Conservation (phyloP, 2,888 invertebrate genomes). For the Drosophila borborema region DNA sequence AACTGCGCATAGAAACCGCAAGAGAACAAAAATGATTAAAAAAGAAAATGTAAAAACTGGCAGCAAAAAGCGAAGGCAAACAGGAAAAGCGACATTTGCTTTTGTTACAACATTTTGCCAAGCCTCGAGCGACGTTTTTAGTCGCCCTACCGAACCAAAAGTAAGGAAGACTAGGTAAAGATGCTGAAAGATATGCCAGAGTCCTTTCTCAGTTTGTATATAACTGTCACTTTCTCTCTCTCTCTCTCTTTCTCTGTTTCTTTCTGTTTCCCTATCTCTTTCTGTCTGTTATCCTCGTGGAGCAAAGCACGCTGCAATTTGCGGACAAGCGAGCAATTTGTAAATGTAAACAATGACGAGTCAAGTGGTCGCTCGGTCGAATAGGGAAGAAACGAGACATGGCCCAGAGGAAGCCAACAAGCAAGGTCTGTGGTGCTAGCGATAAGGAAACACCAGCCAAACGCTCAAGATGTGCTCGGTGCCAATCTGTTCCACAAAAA, state of each 20-base stretch:
- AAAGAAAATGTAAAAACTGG: constrained; percentile 41
- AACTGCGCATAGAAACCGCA: constrained; percentile 64
- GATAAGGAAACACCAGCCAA: constrained; percentile 58
- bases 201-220: constrained; percentile 1
- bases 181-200: constrained; percentile 56
- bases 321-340: constrained; percentile 81
- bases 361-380: constrained; percentile 70
- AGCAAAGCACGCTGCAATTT: constrained; percentile 65
- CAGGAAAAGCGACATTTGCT: constrained; percentile 79
- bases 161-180: constrained; percentile 31
- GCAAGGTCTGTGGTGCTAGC: constrained; percentile 55
- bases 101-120: constrained; percentile 71
- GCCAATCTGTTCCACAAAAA: constrained; percentile 18
- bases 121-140: constrained; percentile 61
- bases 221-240: background rate
- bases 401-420: constrained; percentile 37
- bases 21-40: constrained; percentile 68
- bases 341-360: constrained; percentile 79
- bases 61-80: constrained; percentile 59
- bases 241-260: background rate
- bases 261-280: background rate
- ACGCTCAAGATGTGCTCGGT: constrained; percentile 50
- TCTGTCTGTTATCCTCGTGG: constrained; percentile 22
- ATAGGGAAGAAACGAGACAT: constrained; percentile 12
- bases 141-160: constrained; percentile 3